Evolutionary conservation across 2,888 invertebrate genomes (phyloP).

Genomic region (Meliscaeva auricollis): DNA sequence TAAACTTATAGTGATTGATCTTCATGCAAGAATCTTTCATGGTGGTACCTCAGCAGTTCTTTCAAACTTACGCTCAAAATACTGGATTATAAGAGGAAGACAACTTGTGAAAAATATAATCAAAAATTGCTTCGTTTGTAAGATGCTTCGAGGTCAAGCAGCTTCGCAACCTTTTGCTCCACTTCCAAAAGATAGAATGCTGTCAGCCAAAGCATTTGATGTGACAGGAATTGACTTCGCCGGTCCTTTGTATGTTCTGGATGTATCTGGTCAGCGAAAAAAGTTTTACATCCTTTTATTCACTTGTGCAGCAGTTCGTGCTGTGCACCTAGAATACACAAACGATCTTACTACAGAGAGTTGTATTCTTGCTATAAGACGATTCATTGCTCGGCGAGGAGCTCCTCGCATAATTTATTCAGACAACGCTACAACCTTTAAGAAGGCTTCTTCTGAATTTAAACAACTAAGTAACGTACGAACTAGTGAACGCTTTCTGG

Average conservation of each 20-base stretch:
- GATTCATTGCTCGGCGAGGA: conserved; percentile 44
- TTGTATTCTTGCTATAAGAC: conserved; percentile 32
- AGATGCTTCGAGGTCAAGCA: conserved; percentile 21
- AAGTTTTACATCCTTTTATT: conserved; percentile 1
- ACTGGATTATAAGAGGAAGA: conserved; percentile 25
- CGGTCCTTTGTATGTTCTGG: conserved; percentile 21
- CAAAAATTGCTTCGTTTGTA: conserved; percentile 39
- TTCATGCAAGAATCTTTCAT: conserved; percentile 11
- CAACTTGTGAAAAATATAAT: conserved; percentile 9
- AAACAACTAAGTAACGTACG: not conserved
- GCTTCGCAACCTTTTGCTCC: conserved; percentile 37
- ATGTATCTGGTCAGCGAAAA: not conserved
- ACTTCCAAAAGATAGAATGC: conserved; percentile 19
- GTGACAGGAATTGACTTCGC: conserved; percentile 31
- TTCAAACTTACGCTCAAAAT: conserved; percentile 5
- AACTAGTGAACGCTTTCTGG: conserved; percentile 10
- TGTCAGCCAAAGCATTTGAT: conserved; percentile 16
- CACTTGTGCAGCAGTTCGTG: conserved; percentile 6
- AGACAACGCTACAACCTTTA: conserved; percentile 53
- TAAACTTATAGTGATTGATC: conserved; percentile 21
- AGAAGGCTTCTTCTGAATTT: conserved; percentile 30
- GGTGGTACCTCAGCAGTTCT: conserved; percentile 8
- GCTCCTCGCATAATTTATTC: conserved; percentile 39
- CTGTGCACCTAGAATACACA: not conserved
- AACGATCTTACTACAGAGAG: conserved; percentile 29